These are phyloP conservation scores for Hoplostethus atlanticus DNA, from an alignment of 2,797 vertebrate species.

Conservation along the genomic window DNA sequence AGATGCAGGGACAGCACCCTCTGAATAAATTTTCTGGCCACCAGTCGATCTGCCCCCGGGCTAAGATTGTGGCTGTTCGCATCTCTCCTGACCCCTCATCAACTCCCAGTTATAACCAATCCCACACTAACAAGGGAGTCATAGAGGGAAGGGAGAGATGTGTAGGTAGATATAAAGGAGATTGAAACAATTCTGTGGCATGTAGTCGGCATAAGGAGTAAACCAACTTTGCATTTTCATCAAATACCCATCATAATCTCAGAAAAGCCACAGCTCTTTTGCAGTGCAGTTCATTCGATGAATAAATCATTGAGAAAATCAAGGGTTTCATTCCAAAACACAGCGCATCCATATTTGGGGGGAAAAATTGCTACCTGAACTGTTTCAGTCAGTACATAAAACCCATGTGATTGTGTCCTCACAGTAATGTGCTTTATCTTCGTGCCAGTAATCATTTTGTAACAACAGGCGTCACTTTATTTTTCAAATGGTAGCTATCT, in stretches of 20 bases:
- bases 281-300: constrained; percentile 13
- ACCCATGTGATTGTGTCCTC: not conserved
- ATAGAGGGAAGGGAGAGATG: constrained; percentile 11
- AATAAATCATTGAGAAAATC: constrained; percentile 22
- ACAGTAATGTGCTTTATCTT: constrained; percentile 22
- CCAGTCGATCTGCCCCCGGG: constrained; percentile 85
- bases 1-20: constrained; percentile 85
- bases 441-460: constrained; percentile 5
- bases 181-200: constrained; percentile 3
- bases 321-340: not conserved
- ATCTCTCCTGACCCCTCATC: constrained; percentile 85
- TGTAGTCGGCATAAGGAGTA: constrained; percentile 23
- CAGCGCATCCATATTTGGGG: not conserved
- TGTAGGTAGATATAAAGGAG: constrained; percentile 29
- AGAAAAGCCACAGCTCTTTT: constrained; percentile 7
- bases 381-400: not conserved
- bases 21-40: constrained; percentile 87
- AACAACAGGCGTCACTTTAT: constrained; percentile 23
- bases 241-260: constrained; percentile 6
- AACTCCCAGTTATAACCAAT: constrained; percentile 77
- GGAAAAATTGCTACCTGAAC: not conserved
- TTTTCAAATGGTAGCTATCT: constrained; percentile 20
- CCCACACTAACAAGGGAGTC: constrained; percentile 60
- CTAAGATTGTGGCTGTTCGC: constrained; percentile 85
- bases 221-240: not conserved